A percentile compares a stretch with the other conserved stretches of the same genome.
These are phyloP conservation scores for Stenchaetothrips biformis DNA, from an alignment of 2,888 invertebrate species.

Conservation along the genomic window DNA sequence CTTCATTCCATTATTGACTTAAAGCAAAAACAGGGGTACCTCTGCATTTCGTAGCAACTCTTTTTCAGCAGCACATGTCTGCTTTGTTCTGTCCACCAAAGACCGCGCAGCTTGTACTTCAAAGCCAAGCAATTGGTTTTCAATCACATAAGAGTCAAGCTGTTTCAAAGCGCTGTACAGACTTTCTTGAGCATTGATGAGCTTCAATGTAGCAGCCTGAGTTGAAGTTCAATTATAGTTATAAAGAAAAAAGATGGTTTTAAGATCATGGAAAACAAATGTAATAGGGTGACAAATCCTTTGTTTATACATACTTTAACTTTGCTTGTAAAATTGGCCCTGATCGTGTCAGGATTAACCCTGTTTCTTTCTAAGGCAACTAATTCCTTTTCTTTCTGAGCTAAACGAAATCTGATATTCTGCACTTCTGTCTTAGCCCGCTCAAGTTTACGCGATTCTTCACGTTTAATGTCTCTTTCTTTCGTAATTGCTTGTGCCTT, in stretches of 20 bases:
- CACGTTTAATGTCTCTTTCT: background rate
- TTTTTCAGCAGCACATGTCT: background rate
- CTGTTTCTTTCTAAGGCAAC: constrained; percentile 42
- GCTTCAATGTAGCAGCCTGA: background rate
- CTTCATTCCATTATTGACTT: too few species aligned
- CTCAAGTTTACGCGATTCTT: constrained; percentile 3
- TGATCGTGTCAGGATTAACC: constrained; percentile 41
- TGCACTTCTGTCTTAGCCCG: constrained; percentile 33
- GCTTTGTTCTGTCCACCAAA: background rate
- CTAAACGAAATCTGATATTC: constrained; percentile 39
- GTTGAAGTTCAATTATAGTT: background rate
- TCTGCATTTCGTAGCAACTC: background rate
- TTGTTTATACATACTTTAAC: constrained; percentile 39
- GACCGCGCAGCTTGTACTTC: background rate
- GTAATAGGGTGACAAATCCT: background rate
- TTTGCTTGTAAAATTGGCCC: constrained; percentile 37
- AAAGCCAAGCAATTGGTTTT: background rate
- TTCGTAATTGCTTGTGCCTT: constrained; percentile 34
- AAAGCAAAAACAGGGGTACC: background rate
- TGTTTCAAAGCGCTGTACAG: background rate
- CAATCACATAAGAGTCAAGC: background rate
- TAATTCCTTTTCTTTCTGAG: constrained; percentile 40
- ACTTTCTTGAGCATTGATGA: background rate
- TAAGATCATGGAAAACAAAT: too few species aligned
- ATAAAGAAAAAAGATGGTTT: background rate